Evolutionary conservation across 2,888 invertebrate species (phyloP), one percentile per base, ranked within the genome.

Genomic region (Ypsolopha sequella): DNA sequence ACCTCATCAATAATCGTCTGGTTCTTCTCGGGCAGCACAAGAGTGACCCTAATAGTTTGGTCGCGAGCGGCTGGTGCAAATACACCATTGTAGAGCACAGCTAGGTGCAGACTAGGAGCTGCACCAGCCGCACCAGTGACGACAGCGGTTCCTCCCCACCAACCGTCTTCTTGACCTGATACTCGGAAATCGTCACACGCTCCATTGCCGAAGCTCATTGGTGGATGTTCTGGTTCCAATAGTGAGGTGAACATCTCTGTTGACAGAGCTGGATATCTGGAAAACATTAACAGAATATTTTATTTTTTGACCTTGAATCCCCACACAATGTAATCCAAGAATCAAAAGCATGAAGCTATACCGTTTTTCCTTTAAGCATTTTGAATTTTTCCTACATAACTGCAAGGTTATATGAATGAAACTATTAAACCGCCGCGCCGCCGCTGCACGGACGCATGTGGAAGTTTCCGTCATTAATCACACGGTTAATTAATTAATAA

Each of bases 61-160:
- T 94, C 91, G 35, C 86, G 72, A 0, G 88, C 84, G 52, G 92
- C 90, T 0, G 89, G 80, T 0, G 89, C 82, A 60, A 95, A 94
- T 2, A 95, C 88, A 8, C 96, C 95, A 63, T 95, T 95, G 70
- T 95, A 95, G 0, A 95, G 89, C 4, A 95, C 76, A 0, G 94
- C 93, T 41, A 95, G 73, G 69, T 95, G 94, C 53, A 96, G 89
- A 38, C 93, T 93, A 0, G 95, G 94, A 0, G 93, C 91, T 1
- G 93, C 91, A 0, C 94, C 91, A 9, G 93, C 92, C 0, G 91
- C 93, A 0, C 93, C 93, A 0, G 95, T 94, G 1, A 96, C 92
- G 36, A 95, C 92, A 0, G 95, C 96, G 0, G 95, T 95, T 1
- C 95, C 96, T 2, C 95, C 95, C 95, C 96, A 63, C 94, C 95